Evolutionary conservation across 2,888 invertebrate species (phyloP), one percentile per base, ranked within the genome.

Genomic region (Himalopsyche anomala): DNA sequence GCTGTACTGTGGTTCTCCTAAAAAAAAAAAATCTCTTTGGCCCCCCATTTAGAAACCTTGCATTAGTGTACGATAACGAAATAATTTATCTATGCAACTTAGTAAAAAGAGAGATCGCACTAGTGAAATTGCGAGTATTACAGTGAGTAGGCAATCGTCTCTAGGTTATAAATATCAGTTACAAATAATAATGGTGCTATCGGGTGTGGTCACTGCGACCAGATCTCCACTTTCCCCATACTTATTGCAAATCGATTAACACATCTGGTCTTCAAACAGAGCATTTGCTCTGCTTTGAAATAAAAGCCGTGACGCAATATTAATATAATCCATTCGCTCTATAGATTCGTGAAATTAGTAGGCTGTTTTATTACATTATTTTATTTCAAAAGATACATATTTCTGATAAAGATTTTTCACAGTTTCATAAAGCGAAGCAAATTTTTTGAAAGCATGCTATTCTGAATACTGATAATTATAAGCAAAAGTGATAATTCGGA

Each of bases 211-310:
- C 80, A 28, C 19, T 28, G 62, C 19, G 62, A 62, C 62, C 62
- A 62, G 62, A 62, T 62, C 62, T 62, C 62, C 62, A 62, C 62
- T 62, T 62, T 62, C 62, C 62, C 62, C 62, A 62, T 19, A 62
- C 62, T 62, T 62, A 62, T 62, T 62, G 62, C 62, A 62, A 62
- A 62, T 19, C 62, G 62, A 62, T 62, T 62, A 62, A 62, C 62
- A 62, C 62, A 62, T 62, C 62, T 62, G 62, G 62, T 62, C 62
- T 62, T 62, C 62, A 62, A 62, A 62, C 62, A 28, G 62, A 62
- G 62, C 62, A 62, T 62, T 62, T 62, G 62, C 62, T 62, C 62
- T 62, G 62, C 62, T 62, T 62, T 62, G 62, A 62, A 62, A 62
- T 62, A 62, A 62, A 11, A n/a, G 28, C 62, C n/a, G 19, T 62